phyloP scores from a whole-genome alignment of 2,797 vertebrate genomes.

The Chrysolophus pictus region DNA sequence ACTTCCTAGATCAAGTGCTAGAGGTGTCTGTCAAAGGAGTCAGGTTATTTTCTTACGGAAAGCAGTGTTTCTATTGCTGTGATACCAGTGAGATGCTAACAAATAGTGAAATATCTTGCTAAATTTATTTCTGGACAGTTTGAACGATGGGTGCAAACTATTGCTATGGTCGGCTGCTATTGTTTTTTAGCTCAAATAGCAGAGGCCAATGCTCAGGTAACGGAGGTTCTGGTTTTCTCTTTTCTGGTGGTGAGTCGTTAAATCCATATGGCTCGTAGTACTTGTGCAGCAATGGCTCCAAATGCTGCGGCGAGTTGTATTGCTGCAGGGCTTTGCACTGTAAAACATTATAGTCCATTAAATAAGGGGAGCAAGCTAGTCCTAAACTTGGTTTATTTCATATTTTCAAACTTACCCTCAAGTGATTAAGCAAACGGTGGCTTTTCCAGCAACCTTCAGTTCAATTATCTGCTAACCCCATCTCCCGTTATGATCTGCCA shows the following conservation, averaged over 20 bases:
- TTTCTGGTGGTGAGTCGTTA: conserved; percentile 16
- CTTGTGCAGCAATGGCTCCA: neutral
- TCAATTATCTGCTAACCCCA: conserved; percentile 33
- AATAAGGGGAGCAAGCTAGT: conserved; percentile 25
- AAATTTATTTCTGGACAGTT: neutral
- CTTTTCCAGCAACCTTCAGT: conserved; percentile 3
- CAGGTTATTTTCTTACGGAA: neutral
- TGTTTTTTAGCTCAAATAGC: neutral
- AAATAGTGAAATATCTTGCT: neutral
- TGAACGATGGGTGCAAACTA: neutral
- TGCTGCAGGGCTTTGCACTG: conserved; percentile 38
- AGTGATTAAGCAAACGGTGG: conserved; percentile 36
- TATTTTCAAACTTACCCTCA: conserved; percentile 22
- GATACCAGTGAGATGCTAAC: neutral
- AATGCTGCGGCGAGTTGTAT: neutral
- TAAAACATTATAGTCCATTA: conserved; percentile 48
- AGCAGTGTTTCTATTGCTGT: neutral
- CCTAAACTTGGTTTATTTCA: conserved; percentile 48
- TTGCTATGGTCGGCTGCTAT: neutral
- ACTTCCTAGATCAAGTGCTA: neutral
- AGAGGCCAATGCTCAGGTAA: neutral
- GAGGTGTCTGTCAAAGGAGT: conserved; percentile 1
- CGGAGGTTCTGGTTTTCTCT: conserved; percentile 48
- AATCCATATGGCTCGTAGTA: neutral
- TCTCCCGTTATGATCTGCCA: conserved; percentile 2